A percentile compares a stretch with the other conserved stretches of the same genome.
These are phyloP conservation scores for Sapajus apella DNA, from an alignment of 2,113 vertebrate genomes.

Conservation along the genomic window DNA sequence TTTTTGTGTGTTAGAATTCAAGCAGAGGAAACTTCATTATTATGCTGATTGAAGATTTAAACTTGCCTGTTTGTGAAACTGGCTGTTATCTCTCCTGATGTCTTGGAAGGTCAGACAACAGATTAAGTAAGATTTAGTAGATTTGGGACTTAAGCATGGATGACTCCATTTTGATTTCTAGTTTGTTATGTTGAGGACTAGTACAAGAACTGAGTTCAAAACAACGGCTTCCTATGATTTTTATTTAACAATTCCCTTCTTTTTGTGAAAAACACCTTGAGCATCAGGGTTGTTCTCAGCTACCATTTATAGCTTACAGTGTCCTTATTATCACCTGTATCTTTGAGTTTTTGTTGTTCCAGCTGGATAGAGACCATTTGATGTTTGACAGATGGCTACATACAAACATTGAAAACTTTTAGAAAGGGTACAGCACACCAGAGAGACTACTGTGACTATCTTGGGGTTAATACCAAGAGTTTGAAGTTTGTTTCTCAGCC, in stretches of 20 bases:
- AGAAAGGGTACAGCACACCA: background rate
- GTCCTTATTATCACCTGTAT: background rate
- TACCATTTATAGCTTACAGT: background rate
- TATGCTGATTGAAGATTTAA: background rate
- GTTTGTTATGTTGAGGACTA: background rate
- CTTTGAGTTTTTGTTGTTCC: background rate
- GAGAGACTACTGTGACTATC: background rate
- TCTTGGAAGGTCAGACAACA: background rate
- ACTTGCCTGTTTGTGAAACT: background rate
- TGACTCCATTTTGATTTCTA: background rate
- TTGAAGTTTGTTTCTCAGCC: background rate
- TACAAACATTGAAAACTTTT: background rate
- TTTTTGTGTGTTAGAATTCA: background rate
- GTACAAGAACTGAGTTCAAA: background rate
- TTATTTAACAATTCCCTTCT: background rate
- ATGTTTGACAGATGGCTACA: background rate
- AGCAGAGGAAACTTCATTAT: background rate
- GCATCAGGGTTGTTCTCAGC: background rate
- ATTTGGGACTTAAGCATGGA: background rate
- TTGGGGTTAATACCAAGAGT: background rate
- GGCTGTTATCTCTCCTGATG: background rate
- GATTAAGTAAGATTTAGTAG: background rate
- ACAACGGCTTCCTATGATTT: background rate
- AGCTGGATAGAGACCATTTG: background rate
- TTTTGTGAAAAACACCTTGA: background rate